Evolutionary conservation across 2,797 vertebrate species (phyloP).

Genomic region (Phoxinus dragarum): DNA sequence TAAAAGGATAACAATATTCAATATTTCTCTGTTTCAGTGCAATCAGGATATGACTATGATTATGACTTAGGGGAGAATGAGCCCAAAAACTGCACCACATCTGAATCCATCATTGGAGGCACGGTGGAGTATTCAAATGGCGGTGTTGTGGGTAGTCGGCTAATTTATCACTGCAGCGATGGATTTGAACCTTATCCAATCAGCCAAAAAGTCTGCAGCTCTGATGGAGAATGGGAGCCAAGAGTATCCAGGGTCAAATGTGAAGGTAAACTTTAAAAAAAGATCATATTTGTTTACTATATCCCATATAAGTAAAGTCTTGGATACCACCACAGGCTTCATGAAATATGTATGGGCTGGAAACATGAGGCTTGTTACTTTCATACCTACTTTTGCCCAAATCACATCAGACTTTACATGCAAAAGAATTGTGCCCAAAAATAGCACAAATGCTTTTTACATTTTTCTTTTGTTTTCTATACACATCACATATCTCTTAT

Average conservation of each 20-base stretch:
- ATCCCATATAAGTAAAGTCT: neutral
- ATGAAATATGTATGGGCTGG: neutral
- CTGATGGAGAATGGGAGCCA: conserved; percentile 57
- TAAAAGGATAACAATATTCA: neutral
- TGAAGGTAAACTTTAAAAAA: conserved; percentile 51
- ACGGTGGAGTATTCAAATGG: conserved; percentile 48
- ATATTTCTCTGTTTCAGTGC: conserved; percentile 39
- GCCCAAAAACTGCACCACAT: conserved; percentile 22
- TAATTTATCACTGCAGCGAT: conserved; percentile 46
- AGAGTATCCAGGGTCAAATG: conserved; percentile 53
- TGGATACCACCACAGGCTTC: neutral
- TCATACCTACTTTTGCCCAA: neutral
- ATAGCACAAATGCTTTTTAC: neutral
- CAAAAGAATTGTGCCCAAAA: neutral
- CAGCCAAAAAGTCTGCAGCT: conserved; percentile 45
- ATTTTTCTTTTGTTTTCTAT: neutral
- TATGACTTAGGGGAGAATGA: conserved; percentile 24
- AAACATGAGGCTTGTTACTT: neutral
- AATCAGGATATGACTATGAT: conserved; percentile 28
- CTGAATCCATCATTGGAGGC: conserved; percentile 58
- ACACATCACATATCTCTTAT: neutral
- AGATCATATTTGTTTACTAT: neutral
- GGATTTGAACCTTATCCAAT: conserved; percentile 58
- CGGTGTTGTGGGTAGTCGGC: conserved; percentile 31
- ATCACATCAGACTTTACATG: neutral